Conservation (phyloP, 2,888 invertebrate genomes). For the Clitarchus hookeri region DNA sequence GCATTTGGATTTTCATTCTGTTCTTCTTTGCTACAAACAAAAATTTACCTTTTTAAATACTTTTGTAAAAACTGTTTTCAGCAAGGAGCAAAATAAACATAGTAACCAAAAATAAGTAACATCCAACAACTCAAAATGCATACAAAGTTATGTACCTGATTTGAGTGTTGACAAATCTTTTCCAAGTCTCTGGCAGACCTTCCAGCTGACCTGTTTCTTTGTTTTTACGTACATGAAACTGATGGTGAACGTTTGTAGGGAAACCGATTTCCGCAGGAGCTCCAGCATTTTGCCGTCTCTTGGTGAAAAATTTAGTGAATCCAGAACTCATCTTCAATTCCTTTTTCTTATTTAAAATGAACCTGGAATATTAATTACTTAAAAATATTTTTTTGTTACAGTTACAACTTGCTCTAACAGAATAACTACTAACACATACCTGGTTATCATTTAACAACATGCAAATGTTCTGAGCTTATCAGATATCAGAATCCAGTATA, state of each 20-base stretch:
- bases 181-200: conserved; percentile 85
- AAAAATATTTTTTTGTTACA: too few species aligned
- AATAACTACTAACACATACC: too few species aligned
- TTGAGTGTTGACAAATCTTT: conserved; percentile 76
- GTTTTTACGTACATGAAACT: conserved; percentile 87
- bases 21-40: conserved; percentile 65
- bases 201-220: conserved; percentile 80
- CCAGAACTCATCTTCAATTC: conserved; percentile 2
- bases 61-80: too few species aligned
- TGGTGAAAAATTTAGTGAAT: conserved; percentile 53
- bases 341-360: not conserved
- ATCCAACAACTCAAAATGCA: too few species aligned
- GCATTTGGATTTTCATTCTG: conserved; percentile 89
- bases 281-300: conserved; percentile 50
- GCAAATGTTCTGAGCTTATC: too few species aligned
- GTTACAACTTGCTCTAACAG: too few species aligned
- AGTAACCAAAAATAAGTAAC: too few species aligned
- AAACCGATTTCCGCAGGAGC: conserved; percentile 72
- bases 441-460: too few species aligned
- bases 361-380: not conserved
- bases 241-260: conserved; percentile 83
- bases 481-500: too few species aligned
- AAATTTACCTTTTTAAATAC: not conserved
- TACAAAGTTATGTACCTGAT: conserved; percentile 63
- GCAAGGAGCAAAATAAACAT: too few species aligned